Conservation (phyloP, 2,888 invertebrate species). For the Unio delphinus region DNA sequence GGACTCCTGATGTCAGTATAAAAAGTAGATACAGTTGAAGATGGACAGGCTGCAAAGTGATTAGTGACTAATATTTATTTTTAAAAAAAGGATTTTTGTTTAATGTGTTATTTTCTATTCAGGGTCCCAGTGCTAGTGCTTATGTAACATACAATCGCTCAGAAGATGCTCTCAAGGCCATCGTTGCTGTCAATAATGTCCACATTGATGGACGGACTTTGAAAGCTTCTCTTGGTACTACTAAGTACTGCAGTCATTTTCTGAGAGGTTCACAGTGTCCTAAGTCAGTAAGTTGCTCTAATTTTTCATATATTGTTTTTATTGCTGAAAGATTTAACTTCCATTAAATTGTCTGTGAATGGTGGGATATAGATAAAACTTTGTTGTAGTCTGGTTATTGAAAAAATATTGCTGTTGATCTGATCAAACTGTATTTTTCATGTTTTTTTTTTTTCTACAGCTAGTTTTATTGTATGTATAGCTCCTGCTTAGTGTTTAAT, state of each 20-base stretch:
- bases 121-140: conserved; percentile 79
- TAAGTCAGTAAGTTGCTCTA: conserved; percentile 78
- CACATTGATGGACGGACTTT: conserved; percentile 95
- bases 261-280: conserved; percentile 98
- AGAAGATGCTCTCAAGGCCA: conserved; percentile 96
- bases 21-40: no score
- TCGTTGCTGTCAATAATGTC: conserved; percentile 97
- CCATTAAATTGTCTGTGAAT: no score
- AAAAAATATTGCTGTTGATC: no score
- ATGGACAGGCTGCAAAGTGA: no score
- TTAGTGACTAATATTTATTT: background rate
- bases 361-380: no score
- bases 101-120: conserved; percentile 11
- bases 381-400: no score
- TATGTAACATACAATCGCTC: conserved; percentile 93
- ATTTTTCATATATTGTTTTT: background rate
- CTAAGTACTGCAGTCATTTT: conserved; percentile 99
- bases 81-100: background rate
- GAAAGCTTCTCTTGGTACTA: conserved; percentile 98
- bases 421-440: no score
- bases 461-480: no score
- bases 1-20: no score
- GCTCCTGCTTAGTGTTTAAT: no score
- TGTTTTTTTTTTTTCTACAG: no score
- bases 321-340: no score